A percentile compares a stretch with the other conserved stretches of the same genome.
phyloP scores from a whole-genome alignment of 2,113 vertebrate species.

The Sclerurus mexicanus region DNA sequence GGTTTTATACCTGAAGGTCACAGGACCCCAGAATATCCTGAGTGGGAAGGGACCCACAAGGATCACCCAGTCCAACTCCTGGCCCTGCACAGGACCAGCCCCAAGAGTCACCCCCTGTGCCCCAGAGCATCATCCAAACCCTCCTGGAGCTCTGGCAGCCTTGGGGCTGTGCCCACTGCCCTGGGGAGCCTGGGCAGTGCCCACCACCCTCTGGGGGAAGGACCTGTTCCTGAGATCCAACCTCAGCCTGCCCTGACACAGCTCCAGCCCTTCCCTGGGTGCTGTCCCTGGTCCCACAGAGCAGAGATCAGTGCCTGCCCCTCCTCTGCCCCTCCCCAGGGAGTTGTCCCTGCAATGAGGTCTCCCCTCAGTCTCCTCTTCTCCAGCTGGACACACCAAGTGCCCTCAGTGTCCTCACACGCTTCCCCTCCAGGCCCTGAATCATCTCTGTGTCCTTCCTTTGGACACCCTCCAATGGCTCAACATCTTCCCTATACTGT shows the following conservation, averaged over 20 bases:
- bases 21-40: neutral
- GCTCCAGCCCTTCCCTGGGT: neutral
- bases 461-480: neutral
- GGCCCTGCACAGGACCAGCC: neutral
- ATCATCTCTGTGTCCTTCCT: neutral
- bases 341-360: neutral
- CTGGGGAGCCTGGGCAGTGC: neutral
- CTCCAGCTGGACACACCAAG: neutral
- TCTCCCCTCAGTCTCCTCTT: neutral
- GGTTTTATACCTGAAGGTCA: neutral
- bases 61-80: neutral
- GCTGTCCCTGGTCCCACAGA: neutral
- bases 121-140: neutral
- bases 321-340: neutral
- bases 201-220: neutral
- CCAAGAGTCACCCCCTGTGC: neutral
- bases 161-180: neutral
- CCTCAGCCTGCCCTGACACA: neutral
- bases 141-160: neutral
- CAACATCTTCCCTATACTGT: neutral
- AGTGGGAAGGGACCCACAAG: neutral
- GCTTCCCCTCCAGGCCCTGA: neutral
- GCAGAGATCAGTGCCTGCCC: neutral
- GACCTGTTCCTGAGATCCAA: neutral
- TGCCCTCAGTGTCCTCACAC: neutral